phyloP scores from a whole-genome alignment of 92 coral and sea anemone species.

The Montipora capitata region DNA sequence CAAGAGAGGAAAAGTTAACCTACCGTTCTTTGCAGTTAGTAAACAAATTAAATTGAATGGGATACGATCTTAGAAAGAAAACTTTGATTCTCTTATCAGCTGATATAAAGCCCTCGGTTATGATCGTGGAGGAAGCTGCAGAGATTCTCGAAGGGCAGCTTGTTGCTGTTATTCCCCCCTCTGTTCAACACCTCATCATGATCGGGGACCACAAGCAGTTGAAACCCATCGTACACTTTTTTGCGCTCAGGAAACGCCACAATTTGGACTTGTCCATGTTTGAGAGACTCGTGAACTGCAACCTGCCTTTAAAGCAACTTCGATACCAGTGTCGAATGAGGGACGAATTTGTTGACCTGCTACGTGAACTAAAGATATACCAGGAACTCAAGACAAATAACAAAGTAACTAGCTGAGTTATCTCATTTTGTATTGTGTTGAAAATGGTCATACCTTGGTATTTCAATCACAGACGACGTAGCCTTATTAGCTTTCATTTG shows the following conservation, averaged over 20 bases:
- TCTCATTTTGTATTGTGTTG: not conserved
- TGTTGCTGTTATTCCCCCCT: conserved; percentile 88
- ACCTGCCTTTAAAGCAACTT: conserved; percentile 71
- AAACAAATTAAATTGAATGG: too few relatives aligned
- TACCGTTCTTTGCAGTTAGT: too few relatives aligned
- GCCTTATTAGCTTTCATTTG: too few relatives aligned
- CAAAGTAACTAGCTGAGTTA: conserved; percentile 55
- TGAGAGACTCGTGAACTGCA: conserved; percentile 80
- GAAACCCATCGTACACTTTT: conserved; percentile 76
- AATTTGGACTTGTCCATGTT: conserved; percentile 90
- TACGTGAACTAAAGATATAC: conserved; percentile 76
- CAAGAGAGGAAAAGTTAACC: too few relatives aligned
- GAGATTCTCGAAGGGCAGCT: conserved; percentile 95
- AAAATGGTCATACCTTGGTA: not conserved
- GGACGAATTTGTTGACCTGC: conserved; percentile 82
- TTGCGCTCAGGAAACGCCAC: conserved; percentile 58
- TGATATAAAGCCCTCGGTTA: conserved; percentile 81
- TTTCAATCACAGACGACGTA: too few relatives aligned
- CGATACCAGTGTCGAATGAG: conserved; percentile 92
- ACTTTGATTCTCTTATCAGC: conserved; percentile 41
- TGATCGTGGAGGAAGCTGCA: conserved; percentile 99
- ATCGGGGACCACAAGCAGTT: conserved; percentile 95
- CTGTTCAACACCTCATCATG: conserved; percentile 94
- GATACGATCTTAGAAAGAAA: too few relatives aligned
- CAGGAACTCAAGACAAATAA: conserved; percentile 64